Evolutionary conservation across 2,888 invertebrate species (phyloP).

Genomic region (Parapristionchus giblindavisi): DNA sequence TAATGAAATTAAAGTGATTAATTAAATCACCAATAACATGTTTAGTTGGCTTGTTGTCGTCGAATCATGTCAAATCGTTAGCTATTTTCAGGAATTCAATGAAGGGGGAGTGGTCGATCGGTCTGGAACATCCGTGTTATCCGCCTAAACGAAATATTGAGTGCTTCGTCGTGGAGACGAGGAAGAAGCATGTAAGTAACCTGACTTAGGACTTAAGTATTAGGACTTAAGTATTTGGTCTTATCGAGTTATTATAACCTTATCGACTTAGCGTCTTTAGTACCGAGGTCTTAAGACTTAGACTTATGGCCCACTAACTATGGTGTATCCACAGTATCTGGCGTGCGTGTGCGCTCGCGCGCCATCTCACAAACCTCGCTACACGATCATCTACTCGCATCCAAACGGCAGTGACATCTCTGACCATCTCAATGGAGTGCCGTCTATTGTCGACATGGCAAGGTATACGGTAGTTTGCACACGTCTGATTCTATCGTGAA

Average conservation of each 20-base stretch:
- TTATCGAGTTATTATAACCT: slow-evolving; percentile 6
- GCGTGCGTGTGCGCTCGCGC: slow-evolving; percentile 48
- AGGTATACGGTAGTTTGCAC: slow-evolving; percentile 17
- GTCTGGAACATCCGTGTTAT: slow-evolving; percentile 38
- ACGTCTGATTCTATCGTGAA: not conserved
- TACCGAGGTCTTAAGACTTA: too few species aligned
- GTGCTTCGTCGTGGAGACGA: slow-evolving; percentile 7
- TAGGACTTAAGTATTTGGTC: too few species aligned
- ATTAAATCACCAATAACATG: too few species aligned
- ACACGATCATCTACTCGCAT: slow-evolving; percentile 59
- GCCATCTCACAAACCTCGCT: slow-evolving; percentile 44
- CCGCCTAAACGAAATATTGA: not conserved
- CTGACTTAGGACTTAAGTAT: not conserved
- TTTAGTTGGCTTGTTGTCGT: too few species aligned
- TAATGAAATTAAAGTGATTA: too few species aligned
- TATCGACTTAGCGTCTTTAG: not conserved
- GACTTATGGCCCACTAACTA: too few species aligned
- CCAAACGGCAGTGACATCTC: slow-evolving; percentile 60
- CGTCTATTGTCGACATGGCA: slow-evolving; percentile 48
- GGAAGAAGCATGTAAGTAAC: slow-evolving; percentile 6
- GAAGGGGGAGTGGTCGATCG: slow-evolving; percentile 39
- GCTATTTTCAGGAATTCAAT: slow-evolving; percentile 21
- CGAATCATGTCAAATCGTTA: too few species aligned
- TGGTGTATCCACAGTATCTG: slow-evolving; percentile 42
- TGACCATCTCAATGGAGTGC: slow-evolving; percentile 54